Evolutionary conservation across 2,888 invertebrate genomes (phyloP).

Genomic region (Monochamus alternatus): DNA sequence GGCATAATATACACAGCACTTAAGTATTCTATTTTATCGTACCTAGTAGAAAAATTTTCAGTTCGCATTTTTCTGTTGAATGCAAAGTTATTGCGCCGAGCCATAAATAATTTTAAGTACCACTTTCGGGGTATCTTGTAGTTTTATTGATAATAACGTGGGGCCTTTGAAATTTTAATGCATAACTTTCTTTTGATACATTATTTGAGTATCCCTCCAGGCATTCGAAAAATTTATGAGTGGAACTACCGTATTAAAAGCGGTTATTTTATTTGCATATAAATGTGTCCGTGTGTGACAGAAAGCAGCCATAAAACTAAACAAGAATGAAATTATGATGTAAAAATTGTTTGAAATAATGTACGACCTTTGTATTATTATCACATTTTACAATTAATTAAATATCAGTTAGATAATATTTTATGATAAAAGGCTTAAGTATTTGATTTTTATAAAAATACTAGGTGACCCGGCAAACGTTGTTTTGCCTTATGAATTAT

Average conservation of each 20-base stretch:
- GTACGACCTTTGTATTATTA: neutral
- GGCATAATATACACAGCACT: constrained; percentile 30
- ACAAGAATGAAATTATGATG: neutral
- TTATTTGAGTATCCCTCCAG: constrained; percentile 44
- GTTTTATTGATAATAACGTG: constrained; percentile 52
- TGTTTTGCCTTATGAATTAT: no score
- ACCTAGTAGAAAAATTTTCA: constrained; percentile 22
- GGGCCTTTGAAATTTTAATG: constrained; percentile 50
- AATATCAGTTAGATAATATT: no score
- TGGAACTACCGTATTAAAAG: constrained; percentile 14
- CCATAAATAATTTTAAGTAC: constrained; percentile 54
- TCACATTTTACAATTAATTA: no score
- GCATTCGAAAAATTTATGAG: constrained; percentile 40
- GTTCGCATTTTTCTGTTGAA: constrained; percentile 42
- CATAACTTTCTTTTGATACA: constrained; percentile 53
- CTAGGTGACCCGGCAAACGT: no score
- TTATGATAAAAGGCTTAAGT: no score
- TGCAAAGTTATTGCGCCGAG: constrained; percentile 35
- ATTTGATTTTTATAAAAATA: no score
- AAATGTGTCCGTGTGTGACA: constrained; percentile 17
- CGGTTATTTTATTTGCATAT: constrained; percentile 33
- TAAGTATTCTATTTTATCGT: constrained; percentile 35
- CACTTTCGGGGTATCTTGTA: constrained; percentile 47
- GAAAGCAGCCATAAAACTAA: constrained; percentile 11
- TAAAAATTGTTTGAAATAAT: neutral